A percentile compares a stretch with the other conserved stretches of the same genome.
These are phyloP conservation scores for Ceratitis capitata DNA, from an alignment of 1,140 invertebrate species.

Conservation along the genomic window DNA sequence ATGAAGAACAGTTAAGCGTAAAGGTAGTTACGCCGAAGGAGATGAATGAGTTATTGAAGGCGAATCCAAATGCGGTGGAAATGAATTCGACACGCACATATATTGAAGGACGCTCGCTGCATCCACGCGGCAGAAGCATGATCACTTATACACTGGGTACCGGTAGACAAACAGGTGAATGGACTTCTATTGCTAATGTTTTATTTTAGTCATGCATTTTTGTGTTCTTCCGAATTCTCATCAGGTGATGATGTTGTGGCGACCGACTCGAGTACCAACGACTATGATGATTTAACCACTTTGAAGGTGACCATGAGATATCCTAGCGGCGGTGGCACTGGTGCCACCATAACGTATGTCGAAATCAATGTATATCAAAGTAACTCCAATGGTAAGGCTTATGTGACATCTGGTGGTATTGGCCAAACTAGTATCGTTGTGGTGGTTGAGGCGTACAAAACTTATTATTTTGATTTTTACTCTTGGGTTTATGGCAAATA, in stretches of 20 bases:
- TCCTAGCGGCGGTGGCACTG: neutral
- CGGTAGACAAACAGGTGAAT: neutral
- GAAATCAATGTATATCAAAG: neutral
- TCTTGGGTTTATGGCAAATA: neutral
- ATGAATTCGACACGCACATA: neutral
- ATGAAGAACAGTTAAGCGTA: neutral
- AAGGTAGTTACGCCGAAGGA: neutral
- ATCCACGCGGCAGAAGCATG: neutral
- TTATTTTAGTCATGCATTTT: neutral
- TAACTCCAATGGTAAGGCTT: neutral
- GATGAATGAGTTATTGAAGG: neutral
- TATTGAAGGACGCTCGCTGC: neutral
- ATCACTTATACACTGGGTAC: slow-evolving; percentile 24
- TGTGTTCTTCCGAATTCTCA: neutral
- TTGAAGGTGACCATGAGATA: neutral
- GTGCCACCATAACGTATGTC: neutral
- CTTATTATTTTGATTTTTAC: neutral
- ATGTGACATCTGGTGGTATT: slow-evolving; percentile 15
- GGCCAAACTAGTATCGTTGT: neutral
- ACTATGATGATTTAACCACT: neutral
- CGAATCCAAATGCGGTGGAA: slow-evolving; percentile 12
- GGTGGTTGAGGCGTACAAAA: neutral
- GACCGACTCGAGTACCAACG: neutral
- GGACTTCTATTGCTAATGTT: neutral
- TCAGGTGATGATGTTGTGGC: neutral